Base-by-base conservation (phyloP, 2,888 invertebrate genomes). In the Parnassius orleans region DNA sequence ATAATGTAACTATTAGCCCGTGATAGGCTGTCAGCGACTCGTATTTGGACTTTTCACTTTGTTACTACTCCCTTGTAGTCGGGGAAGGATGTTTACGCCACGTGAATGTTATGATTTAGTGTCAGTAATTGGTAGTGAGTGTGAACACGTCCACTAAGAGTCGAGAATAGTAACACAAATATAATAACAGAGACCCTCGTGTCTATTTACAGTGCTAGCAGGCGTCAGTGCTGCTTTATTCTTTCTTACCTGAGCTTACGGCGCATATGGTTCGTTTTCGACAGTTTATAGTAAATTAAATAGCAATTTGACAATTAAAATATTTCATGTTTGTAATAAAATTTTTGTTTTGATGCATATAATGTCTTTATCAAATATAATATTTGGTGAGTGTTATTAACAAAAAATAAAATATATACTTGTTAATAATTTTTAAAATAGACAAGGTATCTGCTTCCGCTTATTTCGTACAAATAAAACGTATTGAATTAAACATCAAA, bases 81-180 rank as follows among this genome's bases (percentile, higher is more conserved):
- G 65, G 77, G 80, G 77, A 81, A 88, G 90, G 90, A 89, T 88
- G 90, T 90, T 90, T 90, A 89, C 79, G 78, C 80, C 82, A 84
- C 81, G 86, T 87, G 83, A 78, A 83, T 84, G 81, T 80, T 86
- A 86, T 90, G 89, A 90, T 88, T 87, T 87, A 87, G 85, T 87
- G 87, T 82, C 81, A 86, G 87, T 88, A 86, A 90, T 90, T 87
- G 86, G 82, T 77, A 86, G 84, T 81, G 85, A 89, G 90, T 87
- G 90, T 89, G 88, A 90, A 89, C 85, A 81, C 80, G 84, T 83
- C 79, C 81, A 87, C 87, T 87, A 87, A 84, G 82, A 78, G 82
- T 80, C 76, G 79, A 83, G 82, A 85, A 83, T 83, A 81, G 83
- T 84, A 83, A 80, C 79, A 84, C 81, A 82, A 88, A 87, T 87